Percentiles rank a stretch among this genome's conserved stretches.
Evolutionary conservation across 2,797 vertebrate genomes (phyloP).

Genomic region (Dendrocincla tyrannina): DNA sequence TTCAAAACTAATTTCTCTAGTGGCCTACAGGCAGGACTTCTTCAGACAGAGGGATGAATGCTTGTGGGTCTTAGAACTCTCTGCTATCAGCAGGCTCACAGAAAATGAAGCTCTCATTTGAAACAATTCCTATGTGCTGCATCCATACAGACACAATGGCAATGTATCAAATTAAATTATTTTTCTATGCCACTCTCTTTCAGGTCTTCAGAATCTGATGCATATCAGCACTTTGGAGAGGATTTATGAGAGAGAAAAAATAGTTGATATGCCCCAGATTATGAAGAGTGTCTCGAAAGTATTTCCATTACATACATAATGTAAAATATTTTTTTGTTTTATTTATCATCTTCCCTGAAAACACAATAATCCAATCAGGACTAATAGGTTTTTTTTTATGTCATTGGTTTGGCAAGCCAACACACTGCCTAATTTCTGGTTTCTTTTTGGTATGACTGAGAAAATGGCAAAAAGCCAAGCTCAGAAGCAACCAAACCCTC

Average conservation of each 20-base stretch:
- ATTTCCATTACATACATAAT: not conserved
- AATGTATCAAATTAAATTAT: not conserved
- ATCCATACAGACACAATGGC: not conserved
- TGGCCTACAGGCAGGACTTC: not conserved
- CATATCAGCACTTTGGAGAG: not conserved
- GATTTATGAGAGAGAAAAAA: not conserved
- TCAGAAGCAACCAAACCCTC: not conserved
- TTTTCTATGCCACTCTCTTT: not conserved
- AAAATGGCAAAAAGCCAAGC: conserved; percentile 18
- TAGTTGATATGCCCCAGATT: not conserved
- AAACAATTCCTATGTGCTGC: not conserved
- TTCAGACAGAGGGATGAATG: not conserved
- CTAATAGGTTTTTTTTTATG: not conserved
- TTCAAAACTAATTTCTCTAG: not conserved
- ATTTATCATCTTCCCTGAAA: not conserved
- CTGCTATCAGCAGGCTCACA: not conserved
- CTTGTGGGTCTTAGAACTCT: not conserved
- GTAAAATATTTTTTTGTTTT: not conserved
- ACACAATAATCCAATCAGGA: not conserved
- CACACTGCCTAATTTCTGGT: not conserved
- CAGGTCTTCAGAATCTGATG: not conserved
- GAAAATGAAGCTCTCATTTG: not conserved
- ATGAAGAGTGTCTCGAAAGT: not conserved
- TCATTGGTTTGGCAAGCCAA: conserved; percentile 4
- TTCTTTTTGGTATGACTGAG: not conserved